Percentiles rank a stretch among this genome's conserved stretches.
phyloP scores from a whole-genome alignment of 2,113 vertebrate genomes.

The Acrocephalus arundinaceus region DNA sequence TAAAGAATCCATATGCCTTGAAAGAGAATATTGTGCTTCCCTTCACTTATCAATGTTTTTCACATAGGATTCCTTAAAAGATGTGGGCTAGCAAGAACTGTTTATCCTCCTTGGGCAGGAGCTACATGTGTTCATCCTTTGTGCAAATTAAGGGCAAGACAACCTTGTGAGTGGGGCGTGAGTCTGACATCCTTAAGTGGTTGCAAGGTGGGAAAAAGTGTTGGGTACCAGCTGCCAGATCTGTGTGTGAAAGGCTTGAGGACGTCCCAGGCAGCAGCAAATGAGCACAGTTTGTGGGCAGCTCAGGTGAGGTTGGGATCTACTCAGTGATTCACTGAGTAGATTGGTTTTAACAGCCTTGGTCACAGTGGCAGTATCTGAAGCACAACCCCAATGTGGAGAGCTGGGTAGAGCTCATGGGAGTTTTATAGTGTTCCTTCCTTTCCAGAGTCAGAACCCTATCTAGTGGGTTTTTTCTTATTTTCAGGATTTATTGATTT shows the following conservation, averaged over 20 bases:
- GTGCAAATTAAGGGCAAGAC: background rate
- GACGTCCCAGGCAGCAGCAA: background rate
- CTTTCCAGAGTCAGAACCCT: background rate
- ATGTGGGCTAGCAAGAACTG: background rate
- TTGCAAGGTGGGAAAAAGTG: background rate
- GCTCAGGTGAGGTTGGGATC: background rate
- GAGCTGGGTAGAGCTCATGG: background rate
- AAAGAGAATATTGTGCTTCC: background rate
- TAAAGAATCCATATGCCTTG: background rate
- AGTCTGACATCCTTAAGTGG: background rate
- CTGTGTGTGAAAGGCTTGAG: background rate
- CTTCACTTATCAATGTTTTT: background rate
- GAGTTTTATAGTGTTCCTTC: background rate
- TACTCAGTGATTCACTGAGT: background rate
- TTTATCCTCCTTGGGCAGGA: background rate
- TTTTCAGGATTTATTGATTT: slow-evolving; percentile 31
- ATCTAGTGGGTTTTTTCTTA: background rate
- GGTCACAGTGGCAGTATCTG: background rate
- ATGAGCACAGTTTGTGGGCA: background rate
- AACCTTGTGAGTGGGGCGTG: background rate
- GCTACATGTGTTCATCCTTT: background rate
- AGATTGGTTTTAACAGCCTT: background rate
- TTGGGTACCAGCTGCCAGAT: background rate
- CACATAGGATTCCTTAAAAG: background rate
- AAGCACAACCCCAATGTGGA: accelerated